Evolutionary conservation across 2,797 vertebrate genomes (phyloP).

Genomic region (Tiaroga cobitis): DNA sequence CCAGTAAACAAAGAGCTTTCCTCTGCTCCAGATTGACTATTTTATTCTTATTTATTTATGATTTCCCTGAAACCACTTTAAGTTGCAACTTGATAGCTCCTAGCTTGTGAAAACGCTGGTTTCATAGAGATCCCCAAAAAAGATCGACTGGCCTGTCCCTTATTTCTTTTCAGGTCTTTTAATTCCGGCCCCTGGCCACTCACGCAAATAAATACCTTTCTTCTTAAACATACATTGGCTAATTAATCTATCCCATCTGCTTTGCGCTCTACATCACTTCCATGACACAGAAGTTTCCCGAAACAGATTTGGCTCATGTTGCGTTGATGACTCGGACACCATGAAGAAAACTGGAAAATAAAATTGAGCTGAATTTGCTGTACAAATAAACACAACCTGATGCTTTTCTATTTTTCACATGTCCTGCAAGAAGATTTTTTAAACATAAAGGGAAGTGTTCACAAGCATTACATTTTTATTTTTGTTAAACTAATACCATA

Average conservation of each 20-base stretch:
- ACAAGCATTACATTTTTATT: background rate
- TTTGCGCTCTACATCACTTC: conserved; percentile 78
- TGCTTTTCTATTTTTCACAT: conserved; percentile 58
- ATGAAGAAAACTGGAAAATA: conserved; percentile 55
- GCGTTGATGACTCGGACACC: conserved; percentile 78
- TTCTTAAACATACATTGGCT: conserved; percentile 84
- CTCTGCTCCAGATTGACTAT: conserved; percentile 68
- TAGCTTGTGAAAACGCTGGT: conserved; percentile 76
- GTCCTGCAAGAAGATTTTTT: background rate
- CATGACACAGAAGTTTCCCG: conserved; percentile 80
- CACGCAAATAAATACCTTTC: conserved; percentile 88
- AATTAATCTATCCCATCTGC: conserved; percentile 92
- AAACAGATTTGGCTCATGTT: conserved; percentile 79
- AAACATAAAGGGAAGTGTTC: background rate
- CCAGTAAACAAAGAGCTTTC: conserved; percentile 77
- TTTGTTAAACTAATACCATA: background rate
- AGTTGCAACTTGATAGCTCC: conserved; percentile 74
- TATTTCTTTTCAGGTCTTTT: conserved; percentile 59
- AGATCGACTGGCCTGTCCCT: conserved; percentile 70
- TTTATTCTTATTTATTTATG: conserved; percentile 78
- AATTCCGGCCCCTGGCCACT: conserved; percentile 81
- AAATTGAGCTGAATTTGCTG: conserved; percentile 59
- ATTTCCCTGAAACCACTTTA: conserved; percentile 77
- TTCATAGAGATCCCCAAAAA: conserved; percentile 66
- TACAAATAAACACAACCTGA: conserved; percentile 49